Conservation (phyloP, 2,113 vertebrate species). For the Megaceryle torquata region DNA sequence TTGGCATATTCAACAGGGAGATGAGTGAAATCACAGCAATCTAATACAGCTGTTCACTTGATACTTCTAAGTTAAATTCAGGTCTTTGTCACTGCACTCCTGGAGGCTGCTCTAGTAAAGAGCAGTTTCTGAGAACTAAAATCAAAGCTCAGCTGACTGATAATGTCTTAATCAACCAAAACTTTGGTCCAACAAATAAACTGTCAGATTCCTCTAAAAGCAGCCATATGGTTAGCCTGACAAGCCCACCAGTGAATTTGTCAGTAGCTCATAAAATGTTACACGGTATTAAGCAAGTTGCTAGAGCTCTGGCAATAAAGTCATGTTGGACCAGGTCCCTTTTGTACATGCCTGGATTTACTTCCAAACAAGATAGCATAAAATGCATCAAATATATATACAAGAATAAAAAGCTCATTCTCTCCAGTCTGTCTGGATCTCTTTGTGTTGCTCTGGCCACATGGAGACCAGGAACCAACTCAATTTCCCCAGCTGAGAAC, state of each 20-base stretch:
- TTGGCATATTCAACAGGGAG: not conserved
- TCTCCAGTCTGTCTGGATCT: not conserved
- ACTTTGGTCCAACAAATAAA: not conserved
- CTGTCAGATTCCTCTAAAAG: not conserved
- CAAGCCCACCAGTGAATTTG: not conserved
- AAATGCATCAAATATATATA: not conserved
- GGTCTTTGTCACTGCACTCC: not conserved
- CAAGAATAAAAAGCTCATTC: not conserved
- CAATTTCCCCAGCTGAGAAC: not conserved
- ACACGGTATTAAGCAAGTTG: not conserved
- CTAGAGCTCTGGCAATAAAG: not conserved
- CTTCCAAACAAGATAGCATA: not conserved
- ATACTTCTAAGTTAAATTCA: not conserved
- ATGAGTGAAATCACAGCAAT: not conserved
- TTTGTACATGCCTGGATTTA: not conserved
- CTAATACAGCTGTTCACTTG: not conserved
- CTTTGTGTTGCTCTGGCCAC: not conserved
- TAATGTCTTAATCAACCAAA: not conserved
- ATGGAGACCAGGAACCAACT: not conserved
- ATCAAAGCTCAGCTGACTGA: not conserved
- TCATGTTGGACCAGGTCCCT: not conserved
- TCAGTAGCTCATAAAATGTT: not conserved
- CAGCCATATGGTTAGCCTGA: not conserved
- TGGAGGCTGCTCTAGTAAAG: not conserved
- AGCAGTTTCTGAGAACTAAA: not conserved